Base-by-base conservation (phyloP, 2,888 invertebrate genomes). In the Oscheius sp. region DNA sequence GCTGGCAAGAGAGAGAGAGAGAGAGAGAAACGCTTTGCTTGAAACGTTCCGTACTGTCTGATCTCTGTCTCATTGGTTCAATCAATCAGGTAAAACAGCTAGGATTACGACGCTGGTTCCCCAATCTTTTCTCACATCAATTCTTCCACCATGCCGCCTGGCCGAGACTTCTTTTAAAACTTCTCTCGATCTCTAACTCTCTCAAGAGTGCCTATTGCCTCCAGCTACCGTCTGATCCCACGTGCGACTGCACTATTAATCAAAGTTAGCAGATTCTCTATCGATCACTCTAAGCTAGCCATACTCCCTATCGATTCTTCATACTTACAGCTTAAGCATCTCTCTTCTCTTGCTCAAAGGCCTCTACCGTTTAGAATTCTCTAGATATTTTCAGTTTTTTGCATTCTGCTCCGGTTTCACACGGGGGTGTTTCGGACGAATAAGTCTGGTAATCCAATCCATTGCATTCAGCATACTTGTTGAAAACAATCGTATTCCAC, bases 191-290 rank as follows among this genome's bases (percentile, higher is more conserved):
- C 44, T 44, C 59, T 59, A 28, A 17, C 6, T 26, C 59, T 44
- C 44, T 44, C 59, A 30, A 14, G n/a, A 17, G n/a, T 26, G 28
- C 59, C 44, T 24, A 30, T 26, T 59, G 54, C 59, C 44, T 41
- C 44, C 8, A 30, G 44, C 59, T 59, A 59, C 59, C 44, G 59
- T 59, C 44, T 59, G 59, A 59, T 59, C 44, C 59, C 59, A 59
- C 59, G 59, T 59, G 59, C 41, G 57, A 44, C 41, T 44, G 59
- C 59, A 59, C 59, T 44, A 59, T 59, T 59, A 59, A 59, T 59
- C 59, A 59, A 41, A 44, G 59, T 59, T 59, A 59, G 44, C 59
- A 59, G 44, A 44, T 44, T 30, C n/a, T 20, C 44, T 24, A 59
- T 59, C 59, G 59, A 59, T 59, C 59, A 26, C 41, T 17, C n/a